phyloP scores from a whole-genome alignment of 2,797 vertebrate species.

The Lagocephalus sceleratus region DNA sequence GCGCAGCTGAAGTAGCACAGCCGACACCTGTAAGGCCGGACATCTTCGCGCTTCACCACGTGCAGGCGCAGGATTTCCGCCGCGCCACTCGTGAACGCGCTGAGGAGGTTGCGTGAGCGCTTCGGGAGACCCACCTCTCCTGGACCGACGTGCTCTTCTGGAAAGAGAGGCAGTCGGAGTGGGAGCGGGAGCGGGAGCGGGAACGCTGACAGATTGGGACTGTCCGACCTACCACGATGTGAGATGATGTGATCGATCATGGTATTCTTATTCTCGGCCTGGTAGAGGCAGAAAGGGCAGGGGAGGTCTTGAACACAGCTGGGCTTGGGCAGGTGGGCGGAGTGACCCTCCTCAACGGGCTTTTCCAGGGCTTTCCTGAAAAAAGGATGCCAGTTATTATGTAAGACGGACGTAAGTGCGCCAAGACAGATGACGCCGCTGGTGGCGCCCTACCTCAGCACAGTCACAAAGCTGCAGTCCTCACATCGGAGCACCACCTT shows the following conservation, averaged over 20 bases:
- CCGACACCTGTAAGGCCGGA: constrained; percentile 88
- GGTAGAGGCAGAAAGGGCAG: constrained; percentile 93
- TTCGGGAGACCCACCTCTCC: constrained; percentile 89
- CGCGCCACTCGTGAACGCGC: constrained; percentile 88
- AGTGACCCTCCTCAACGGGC: constrained; percentile 85
- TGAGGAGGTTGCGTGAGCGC: constrained; percentile 86
- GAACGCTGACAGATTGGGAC: too few relatives aligned
- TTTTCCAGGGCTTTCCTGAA: constrained; percentile 86
- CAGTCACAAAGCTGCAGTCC: constrained; percentile 88
- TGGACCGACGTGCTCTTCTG: constrained; percentile 90
- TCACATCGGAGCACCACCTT: constrained; percentile 90
- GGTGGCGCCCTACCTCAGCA: constrained; percentile 79
- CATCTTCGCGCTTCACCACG: constrained; percentile 84
- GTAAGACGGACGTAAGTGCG: too few relatives aligned
- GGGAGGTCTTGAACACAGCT: constrained; percentile 79
- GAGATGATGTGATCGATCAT: constrained; percentile 94
- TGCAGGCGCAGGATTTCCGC: constrained; percentile 85
- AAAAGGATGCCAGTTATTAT: background rate
- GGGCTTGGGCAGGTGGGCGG: constrained; percentile 75
- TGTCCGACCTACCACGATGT: constrained; percentile 82
- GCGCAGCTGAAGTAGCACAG: constrained; percentile 90
- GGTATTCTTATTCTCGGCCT: constrained; percentile 91
- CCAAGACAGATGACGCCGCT: too few relatives aligned
- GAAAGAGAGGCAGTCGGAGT: constrained; percentile 1
- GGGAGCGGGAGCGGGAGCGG: accelerated